Percentiles rank a stretch among this genome's conserved stretches.
Conservation (phyloP, 2,113 vertebrate species). For the Bucco capensis region DNA sequence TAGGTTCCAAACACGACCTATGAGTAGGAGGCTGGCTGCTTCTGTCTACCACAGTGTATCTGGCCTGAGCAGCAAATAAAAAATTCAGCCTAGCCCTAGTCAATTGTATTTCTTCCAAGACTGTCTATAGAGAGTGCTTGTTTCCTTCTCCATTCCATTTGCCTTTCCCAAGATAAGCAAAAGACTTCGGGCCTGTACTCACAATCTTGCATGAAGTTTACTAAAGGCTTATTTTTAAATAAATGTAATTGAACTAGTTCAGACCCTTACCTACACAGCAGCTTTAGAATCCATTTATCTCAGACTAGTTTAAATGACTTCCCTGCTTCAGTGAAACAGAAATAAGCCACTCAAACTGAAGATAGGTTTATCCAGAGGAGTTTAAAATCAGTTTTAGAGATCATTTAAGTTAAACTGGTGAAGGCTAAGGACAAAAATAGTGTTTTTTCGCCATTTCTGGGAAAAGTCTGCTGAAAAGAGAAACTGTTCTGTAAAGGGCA, state of each 20-base stretch:
- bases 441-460: not conserved
- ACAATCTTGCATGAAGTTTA: not conserved
- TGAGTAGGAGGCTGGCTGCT: not conserved
- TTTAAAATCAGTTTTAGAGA: slow-evolving; percentile 1
- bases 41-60: not conserved
- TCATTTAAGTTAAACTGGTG: not conserved
- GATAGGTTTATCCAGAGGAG: not conserved
- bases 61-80: not conserved
- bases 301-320: not conserved
- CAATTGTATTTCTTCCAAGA: not conserved
- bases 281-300: slow-evolving; percentile 4
- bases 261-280: not conserved
- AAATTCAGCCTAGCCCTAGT: not conserved
- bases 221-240: slow-evolving; percentile 23
- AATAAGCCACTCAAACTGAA: not conserved
- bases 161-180: not conserved
- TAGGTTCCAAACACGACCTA: not conserved
- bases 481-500: not conserved
- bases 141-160: not conserved
- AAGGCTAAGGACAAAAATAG: not conserved
- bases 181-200: not conserved
- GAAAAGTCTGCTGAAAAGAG: not conserved
- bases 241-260: not conserved
- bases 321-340: not conserved
- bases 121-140: not conserved